A percentile compares a stretch with the other conserved stretches of the same genome.
These are phyloP conservation scores for Orchestia grillus DNA, from an alignment of 1,140 invertebrate species.

Conservation along the genomic window DNA sequence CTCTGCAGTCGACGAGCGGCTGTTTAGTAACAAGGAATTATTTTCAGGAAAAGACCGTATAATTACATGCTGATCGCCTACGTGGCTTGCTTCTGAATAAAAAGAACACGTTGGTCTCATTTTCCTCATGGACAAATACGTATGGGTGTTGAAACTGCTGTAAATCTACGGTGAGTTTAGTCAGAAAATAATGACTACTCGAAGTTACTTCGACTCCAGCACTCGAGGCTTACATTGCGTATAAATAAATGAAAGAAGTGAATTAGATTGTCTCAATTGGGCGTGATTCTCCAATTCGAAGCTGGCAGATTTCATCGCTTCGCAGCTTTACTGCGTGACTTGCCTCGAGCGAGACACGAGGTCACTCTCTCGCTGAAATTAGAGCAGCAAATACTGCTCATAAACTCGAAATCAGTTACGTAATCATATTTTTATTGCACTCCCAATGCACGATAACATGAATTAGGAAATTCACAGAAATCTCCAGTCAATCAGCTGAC, in stretches of 20 bases:
- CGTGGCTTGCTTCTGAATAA: neutral
- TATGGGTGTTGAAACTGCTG: neutral
- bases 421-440: neutral
- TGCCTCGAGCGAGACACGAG: neutral
- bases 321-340: neutral
- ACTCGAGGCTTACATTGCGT: neutral
- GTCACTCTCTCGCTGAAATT: neutral
- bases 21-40: constrained; percentile 1
- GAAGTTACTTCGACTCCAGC: neutral
- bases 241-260: neutral
- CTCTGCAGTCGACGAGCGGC: neutral
- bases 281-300: no score
- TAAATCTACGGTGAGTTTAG: neutral
- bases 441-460: neutral
- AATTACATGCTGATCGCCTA: neutral
- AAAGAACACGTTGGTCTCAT: neutral
- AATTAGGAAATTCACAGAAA: neutral
- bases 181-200: neutral
- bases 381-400: neutral
- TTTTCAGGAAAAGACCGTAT: neutral
- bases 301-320: neutral
- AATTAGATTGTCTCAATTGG: neutral
- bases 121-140: neutral
- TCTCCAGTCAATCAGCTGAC: neutral
- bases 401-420: neutral